phyloP scores from a whole-genome alignment of 2,888 invertebrate genomes.

The Campoplex capitator region DNA sequence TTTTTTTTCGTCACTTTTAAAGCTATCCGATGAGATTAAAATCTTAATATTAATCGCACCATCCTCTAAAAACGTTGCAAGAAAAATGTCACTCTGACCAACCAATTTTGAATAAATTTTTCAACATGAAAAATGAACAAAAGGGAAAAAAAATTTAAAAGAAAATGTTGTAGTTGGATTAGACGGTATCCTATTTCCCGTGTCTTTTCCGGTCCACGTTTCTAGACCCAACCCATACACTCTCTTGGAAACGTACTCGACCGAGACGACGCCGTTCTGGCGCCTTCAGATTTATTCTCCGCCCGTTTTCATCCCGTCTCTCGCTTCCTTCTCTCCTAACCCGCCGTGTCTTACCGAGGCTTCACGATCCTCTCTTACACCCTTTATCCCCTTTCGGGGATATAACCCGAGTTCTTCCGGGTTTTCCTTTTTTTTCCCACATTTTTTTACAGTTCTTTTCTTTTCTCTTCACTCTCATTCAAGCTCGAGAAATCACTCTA shows the following conservation, averaged over 20 bases:
- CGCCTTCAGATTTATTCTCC: constrained; percentile 77
- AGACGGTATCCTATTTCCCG: constrained; percentile 57
- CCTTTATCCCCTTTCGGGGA: constrained; percentile 55
- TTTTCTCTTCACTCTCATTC: neutral
- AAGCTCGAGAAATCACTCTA: neutral
- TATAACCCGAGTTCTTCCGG: constrained; percentile 74
- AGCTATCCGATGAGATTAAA: neutral
- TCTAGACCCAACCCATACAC: constrained; percentile 25
- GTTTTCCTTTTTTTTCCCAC: constrained; percentile 24
- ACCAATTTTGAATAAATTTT: neutral
- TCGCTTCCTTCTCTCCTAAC: constrained; percentile 46
- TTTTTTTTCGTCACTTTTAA: neutral
- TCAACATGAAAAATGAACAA: neutral
- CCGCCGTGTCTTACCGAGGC: constrained; percentile 41
- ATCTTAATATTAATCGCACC: neutral
- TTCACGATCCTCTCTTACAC: constrained; percentile 49
- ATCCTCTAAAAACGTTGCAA: neutral
- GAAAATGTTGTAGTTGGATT: constrained; percentile 31
- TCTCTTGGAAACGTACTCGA: constrained; percentile 65
- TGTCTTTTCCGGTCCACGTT: constrained; percentile 34
- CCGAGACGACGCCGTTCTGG: constrained; percentile 78
- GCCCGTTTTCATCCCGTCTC: constrained; percentile 61
- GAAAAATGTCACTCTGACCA: neutral
- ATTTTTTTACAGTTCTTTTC: neutral
- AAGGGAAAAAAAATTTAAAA: neutral